Evolutionary conservation across 2,113 vertebrate species (phyloP).

Genomic region (Silurus meridionalis): DNA sequence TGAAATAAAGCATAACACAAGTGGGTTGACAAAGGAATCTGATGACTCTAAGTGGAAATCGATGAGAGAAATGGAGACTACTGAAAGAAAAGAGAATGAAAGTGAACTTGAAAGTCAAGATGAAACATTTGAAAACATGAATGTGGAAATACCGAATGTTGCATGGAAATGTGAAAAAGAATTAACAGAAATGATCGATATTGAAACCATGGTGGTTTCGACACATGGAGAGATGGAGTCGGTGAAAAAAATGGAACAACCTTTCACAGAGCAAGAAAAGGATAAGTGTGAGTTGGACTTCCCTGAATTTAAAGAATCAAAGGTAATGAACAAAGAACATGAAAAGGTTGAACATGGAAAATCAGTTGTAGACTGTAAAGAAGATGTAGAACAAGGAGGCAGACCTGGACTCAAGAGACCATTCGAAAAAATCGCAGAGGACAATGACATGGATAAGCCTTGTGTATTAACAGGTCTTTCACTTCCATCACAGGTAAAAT

Average conservation of each 20-base stretch:
- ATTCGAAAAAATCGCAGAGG: slow-evolving; percentile 14
- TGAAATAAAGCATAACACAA: neutral
- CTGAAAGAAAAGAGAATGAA: slow-evolving; percentile 15
- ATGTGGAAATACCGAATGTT: slow-evolving; percentile 12
- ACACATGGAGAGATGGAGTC: neutral
- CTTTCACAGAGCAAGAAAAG: neutral
- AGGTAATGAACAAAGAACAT: neutral
- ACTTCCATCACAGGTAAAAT: slow-evolving; percentile 25
- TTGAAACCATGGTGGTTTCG: neutral
- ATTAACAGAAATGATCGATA: neutral
- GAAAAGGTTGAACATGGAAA: neutral
- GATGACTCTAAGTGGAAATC: neutral
- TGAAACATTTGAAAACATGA: slow-evolving; percentile 8
- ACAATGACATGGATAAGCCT: neutral
- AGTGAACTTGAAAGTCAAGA: neutral
- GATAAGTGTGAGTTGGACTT: neutral
- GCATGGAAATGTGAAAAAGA: neutral
- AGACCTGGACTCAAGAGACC: slow-evolving; percentile 32
- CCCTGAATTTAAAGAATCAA: neutral
- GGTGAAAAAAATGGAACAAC: neutral
- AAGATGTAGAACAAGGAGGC: neutral
- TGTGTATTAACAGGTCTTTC: neutral
- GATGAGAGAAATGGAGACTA: slow-evolving; percentile 53
- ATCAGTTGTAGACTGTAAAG: neutral
- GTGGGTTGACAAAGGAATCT: slow-evolving; percentile 11